Evolutionary conservation across 2,888 invertebrate species (phyloP).

Genomic region (Archips xylosteana): DNA sequence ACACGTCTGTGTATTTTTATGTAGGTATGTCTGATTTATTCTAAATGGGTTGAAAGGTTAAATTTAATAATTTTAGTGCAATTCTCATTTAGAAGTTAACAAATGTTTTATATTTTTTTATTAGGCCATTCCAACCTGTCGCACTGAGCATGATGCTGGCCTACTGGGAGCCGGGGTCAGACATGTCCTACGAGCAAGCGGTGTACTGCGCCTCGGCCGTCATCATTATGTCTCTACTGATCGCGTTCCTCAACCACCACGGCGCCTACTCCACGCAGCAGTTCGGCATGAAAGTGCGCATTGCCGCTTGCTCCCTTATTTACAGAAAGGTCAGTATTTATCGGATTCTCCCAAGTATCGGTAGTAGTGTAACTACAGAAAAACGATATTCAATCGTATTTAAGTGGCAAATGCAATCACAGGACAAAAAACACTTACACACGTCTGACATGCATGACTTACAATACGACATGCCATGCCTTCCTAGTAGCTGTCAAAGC

Average conservation of each 20-base stretch:
- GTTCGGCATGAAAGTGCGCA: slow-evolving; percentile 92
- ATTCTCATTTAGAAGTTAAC: neutral
- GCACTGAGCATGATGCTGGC: slow-evolving; percentile 87
- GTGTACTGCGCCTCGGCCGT: slow-evolving; percentile 87
- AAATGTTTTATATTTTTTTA: neutral
- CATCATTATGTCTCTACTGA: slow-evolving; percentile 82
- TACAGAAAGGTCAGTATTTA: slow-evolving; percentile 91
- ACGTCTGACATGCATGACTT: too few relatives aligned
- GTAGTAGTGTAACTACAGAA: too few relatives aligned
- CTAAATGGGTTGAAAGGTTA: too few relatives aligned
- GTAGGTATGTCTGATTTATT: too few relatives aligned
- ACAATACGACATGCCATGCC: too few relatives aligned
- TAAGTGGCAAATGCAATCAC: too few relatives aligned
- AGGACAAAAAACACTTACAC: too few relatives aligned
- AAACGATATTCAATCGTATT: too few relatives aligned
- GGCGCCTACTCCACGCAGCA: slow-evolving; percentile 89
- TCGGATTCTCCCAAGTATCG: neutral
- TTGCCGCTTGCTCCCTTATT: slow-evolving; percentile 93
- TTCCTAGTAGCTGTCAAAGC: too few relatives aligned
- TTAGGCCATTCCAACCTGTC: slow-evolving; percentile 88
- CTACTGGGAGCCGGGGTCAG: slow-evolving; percentile 86
- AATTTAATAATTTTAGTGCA: too few relatives aligned
- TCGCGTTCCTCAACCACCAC: slow-evolving; percentile 88
- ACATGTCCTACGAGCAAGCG: slow-evolving; percentile 84
- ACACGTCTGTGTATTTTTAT: too few relatives aligned